These are phyloP conservation scores for Tipula lateralis DNA, from an alignment of 2,888 invertebrate genomes.

Conservation along the genomic window DNA sequence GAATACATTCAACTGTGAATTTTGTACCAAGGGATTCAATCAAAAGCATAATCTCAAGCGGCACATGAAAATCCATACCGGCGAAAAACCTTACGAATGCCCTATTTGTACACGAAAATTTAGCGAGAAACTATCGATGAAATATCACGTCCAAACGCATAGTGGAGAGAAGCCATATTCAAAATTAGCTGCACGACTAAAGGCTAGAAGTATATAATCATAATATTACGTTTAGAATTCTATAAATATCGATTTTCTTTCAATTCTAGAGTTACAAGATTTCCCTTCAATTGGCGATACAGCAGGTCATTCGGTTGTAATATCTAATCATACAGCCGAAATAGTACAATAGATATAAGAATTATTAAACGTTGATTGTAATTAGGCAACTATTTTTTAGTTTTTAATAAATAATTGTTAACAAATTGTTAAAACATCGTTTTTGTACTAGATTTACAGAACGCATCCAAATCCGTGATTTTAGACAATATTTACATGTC, in stretches of 20 bases:
- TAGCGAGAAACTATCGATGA: neutral
- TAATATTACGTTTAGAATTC: neutral
- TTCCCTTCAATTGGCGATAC: neutral
- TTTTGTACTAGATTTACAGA: neutral
- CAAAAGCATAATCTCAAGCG: neutral
- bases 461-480: neutral
- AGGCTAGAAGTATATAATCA: neutral
- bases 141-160: conserved; percentile 26
- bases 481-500: neutral
- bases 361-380: neutral
- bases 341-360: neutral
- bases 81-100: conserved; percentile 21
- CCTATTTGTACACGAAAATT: neutral
- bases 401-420: neutral
- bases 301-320: neutral
- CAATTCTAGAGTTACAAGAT: neutral
- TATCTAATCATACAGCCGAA: neutral
- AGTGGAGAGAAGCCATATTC: neutral
- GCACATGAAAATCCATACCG: conserved; percentile 3
- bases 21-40: neutral
- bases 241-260: neutral
- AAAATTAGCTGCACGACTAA: conserved; percentile 24
- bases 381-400: neutral
- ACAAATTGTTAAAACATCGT: neutral
- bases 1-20: conserved; percentile 12